Conservation (phyloP, 2,113 vertebrate species). For the Neodon shergylaensis region DNA sequence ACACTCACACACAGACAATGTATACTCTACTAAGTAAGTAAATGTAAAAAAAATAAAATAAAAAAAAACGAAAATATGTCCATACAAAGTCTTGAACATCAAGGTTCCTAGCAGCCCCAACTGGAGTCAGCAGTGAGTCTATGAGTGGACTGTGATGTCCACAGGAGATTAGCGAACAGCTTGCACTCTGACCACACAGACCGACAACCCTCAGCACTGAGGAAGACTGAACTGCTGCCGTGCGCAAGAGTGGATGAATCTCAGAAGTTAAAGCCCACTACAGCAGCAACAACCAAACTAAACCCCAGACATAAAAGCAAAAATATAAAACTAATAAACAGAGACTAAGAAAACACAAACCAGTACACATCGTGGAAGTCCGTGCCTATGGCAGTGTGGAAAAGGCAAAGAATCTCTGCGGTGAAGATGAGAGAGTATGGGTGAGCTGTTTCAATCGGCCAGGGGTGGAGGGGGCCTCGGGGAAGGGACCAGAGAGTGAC, state of each 20-base stretch:
- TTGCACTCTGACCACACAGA: background rate
- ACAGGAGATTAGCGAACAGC: background rate
- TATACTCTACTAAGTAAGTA: background rate
- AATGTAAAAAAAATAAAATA: background rate
- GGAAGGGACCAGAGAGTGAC: background rate
- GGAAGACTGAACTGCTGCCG: background rate
- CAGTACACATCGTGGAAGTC: background rate
- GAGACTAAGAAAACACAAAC: background rate
- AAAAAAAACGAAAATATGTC: background rate
- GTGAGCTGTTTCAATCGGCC: background rate
- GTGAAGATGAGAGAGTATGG: too few species aligned
- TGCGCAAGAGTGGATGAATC: background rate
- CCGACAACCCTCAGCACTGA: background rate
- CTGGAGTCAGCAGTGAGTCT: background rate
- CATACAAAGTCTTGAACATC: background rate
- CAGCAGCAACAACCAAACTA: background rate
- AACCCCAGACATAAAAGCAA: background rate
- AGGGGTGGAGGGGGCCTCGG: background rate
- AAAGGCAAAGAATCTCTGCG: background rate
- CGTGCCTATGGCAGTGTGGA: background rate
- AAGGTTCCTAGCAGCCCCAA: background rate
- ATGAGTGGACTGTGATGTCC: background rate
- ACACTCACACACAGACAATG: background rate
- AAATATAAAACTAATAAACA: too few species aligned
- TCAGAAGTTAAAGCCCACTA: background rate